phyloP scores from a whole-genome alignment of 2,888 invertebrate genomes.

The Drosophila maculinotata region DNA sequence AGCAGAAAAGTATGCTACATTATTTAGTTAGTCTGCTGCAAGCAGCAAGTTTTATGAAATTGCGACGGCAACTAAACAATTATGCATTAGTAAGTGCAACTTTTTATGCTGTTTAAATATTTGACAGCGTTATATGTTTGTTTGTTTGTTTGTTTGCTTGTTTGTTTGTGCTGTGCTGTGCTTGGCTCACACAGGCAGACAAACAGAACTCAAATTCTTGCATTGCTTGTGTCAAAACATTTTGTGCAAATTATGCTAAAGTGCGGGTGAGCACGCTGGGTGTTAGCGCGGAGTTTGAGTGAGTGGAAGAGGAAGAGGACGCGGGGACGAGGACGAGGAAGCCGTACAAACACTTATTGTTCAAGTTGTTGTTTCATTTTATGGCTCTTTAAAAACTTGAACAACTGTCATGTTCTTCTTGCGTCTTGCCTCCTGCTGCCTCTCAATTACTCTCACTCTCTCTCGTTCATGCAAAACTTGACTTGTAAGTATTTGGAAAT shows the following conservation, averaged over 20 bases:
- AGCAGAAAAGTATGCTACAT: slow-evolving; percentile 49
- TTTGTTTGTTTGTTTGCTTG: neutral
- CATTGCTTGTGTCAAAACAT: slow-evolving; percentile 40
- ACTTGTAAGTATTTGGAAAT: slow-evolving; percentile 8
- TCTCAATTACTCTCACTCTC: neutral
- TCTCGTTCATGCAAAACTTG: neutral
- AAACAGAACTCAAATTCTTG: slow-evolving; percentile 21
- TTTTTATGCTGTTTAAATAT: slow-evolving; percentile 57
- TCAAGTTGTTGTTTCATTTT: slow-evolving; percentile 45
- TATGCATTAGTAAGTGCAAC: slow-evolving; percentile 48
- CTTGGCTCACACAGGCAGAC: slow-evolving; percentile 6
- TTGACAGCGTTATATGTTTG: slow-evolving; percentile 34
- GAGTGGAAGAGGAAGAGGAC: neutral
- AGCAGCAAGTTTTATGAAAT: slow-evolving; percentile 10
- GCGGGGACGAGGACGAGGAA: neutral
- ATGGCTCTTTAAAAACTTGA: slow-evolving; percentile 59
- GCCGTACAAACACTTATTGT: slow-evolving; percentile 31
- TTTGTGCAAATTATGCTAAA: slow-evolving; percentile 31
- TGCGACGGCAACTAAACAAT: slow-evolving; percentile 43
- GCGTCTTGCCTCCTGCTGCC: neutral
- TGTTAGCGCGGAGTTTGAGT: neutral
- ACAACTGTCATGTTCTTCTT: slow-evolving; percentile 39
- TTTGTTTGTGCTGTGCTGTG: slow-evolving; percentile 23
- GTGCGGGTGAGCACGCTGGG: neutral
- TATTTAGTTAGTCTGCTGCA: slow-evolving; percentile 16